Evolutionary conservation across 2,888 invertebrate genomes (phyloP).

Genomic region (Microctonus hyperodae): DNA sequence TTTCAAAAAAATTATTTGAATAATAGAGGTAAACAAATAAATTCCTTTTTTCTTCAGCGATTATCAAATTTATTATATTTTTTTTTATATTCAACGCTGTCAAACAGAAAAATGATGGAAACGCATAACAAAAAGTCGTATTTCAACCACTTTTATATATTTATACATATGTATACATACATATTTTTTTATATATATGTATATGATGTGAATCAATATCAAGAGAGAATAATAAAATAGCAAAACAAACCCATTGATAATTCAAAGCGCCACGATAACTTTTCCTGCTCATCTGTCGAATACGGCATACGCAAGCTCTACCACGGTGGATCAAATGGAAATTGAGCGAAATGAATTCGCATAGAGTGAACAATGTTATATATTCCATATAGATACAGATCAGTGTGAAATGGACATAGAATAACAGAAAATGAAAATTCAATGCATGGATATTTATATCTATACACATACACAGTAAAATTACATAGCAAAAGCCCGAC

Average conservation of each 20-base stretch:
- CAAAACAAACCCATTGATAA: constrained; percentile 48
- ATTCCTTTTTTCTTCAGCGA: background rate
- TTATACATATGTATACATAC: background rate
- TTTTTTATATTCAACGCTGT: background rate
- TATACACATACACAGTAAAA: too few species aligned
- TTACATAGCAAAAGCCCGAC: too few species aligned
- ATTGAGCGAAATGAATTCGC: constrained; percentile 56
- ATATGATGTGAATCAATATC: constrained; percentile 37
- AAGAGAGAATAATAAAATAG: constrained; percentile 41
- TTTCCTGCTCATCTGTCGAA: constrained; percentile 52
- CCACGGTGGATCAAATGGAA: constrained; percentile 58
- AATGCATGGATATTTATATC: too few species aligned
- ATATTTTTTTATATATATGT: background rate
- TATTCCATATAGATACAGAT: too few species aligned
- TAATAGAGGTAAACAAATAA: background rate
- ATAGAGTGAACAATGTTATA: too few species aligned
- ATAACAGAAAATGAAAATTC: background rate
- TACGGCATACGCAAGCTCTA: constrained; percentile 43
- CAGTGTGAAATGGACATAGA: background rate
- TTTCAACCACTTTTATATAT: background rate
- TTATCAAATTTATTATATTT: too few species aligned
- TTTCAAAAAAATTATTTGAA: too few species aligned
- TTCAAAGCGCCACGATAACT: constrained; percentile 56
- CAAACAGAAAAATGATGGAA: background rate
- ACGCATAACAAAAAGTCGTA: background rate